Conservation (phyloP, 2,888 invertebrate genomes). For the Eilema griseolum region DNA sequence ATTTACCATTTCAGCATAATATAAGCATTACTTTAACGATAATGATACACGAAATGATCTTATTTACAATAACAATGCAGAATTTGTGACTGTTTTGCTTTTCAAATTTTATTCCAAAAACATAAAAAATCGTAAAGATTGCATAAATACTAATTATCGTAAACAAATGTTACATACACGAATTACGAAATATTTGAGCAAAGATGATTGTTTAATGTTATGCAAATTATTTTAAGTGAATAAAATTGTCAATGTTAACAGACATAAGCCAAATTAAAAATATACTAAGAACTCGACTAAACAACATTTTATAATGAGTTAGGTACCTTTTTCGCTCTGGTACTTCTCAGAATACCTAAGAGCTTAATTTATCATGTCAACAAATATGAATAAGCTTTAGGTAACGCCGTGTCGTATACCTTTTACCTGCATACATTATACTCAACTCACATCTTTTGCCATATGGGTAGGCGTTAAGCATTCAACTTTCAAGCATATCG, state of each 20-base stretch:
- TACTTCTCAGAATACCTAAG: neutral
- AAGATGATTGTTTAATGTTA: neutral
- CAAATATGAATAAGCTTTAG: neutral
- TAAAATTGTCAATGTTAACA: neutral
- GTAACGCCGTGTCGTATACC: neutral
- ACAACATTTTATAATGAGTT: neutral
- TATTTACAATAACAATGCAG: slow-evolving; percentile 18
- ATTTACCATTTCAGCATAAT: slow-evolving; percentile 45
- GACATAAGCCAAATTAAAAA: too few relatives aligned
- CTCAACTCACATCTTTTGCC: too few relatives aligned
- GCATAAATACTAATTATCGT: slow-evolving; percentile 11
- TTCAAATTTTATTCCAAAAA: slow-evolving; percentile 23
- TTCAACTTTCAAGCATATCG: too few relatives aligned
- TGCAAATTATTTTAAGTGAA: neutral
- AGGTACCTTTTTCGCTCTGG: neutral
- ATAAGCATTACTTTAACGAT: slow-evolving; percentile 38
- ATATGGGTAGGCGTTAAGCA: too few relatives aligned
- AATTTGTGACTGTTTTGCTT: slow-evolving; percentile 19
- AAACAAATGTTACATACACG: neutral
- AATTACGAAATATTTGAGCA: neutral
- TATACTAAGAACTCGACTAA: neutral
- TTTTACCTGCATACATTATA: too few relatives aligned
- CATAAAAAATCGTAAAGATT: slow-evolving; percentile 11
- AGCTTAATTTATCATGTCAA: neutral
- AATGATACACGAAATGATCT: slow-evolving; percentile 21